Base-by-base conservation (phyloP, 2,113 vertebrate species). In the Stegostoma tigrinum region DNA sequence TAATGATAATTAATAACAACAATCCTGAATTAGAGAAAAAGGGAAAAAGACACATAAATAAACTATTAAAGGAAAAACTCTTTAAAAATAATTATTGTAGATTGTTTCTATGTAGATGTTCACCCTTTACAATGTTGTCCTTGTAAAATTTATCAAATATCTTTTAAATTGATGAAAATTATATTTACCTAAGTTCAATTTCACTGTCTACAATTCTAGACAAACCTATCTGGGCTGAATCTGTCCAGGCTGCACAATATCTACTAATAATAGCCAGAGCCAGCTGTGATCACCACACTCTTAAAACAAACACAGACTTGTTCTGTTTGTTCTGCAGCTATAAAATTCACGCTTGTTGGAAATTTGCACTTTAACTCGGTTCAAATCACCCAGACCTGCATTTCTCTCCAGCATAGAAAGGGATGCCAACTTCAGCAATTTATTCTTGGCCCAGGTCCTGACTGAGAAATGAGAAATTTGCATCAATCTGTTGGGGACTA, bases 41-140 rank as follows among this genome's bases (percentile, higher is more conserved):
- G 96, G 96, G 80, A 96, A 97, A 96, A 72, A 96, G 96, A 95
- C 96, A 95, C 96, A 96, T 68, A 67, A 96, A 78, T 23, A 95
- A 68, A 96, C 72, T 97, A 89, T 95, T 72, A 38, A 61, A 45
- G n/a, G 78, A 38, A 30, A 61, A 30, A 66, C 7, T 67, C 95
- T 70, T 90, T 96, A 96, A 95, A 45, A 75, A 5, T 91, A 68
- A 1, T 5, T 15, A 30, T 61, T 61, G 64, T 95, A n/a, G 30
- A 19, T 91, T 91, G n/a, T 17, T 91, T 48, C 52, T 21, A 17
- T 21, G 34, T 24, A 68, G 64, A 86, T 30, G 15, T n/a, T 83
- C 78, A 42, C 5, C 78, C 27, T 34, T 89, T 61, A 34, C 87
- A 90, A 17, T 90, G 52, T 21, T 64, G 55, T 15, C 66, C 34